Percentiles rank a stretch among this genome's conserved stretches.
phyloP scores from a whole-genome alignment of 2,888 invertebrate genomes.

The Dorcus parallelipipedus region DNA sequence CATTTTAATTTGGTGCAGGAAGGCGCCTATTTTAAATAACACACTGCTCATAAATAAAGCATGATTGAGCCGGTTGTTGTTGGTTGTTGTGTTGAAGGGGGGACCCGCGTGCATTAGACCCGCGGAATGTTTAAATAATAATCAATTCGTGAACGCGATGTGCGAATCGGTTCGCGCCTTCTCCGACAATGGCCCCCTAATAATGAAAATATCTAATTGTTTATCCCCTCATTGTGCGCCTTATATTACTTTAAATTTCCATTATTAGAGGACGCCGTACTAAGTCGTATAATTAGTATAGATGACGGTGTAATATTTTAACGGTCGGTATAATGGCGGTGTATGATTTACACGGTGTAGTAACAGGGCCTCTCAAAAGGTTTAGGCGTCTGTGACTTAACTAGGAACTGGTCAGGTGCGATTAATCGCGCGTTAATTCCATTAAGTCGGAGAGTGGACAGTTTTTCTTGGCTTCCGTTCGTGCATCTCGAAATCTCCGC shows the following conservation, averaged over 20 bases:
- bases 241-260: slow-evolving; percentile 11
- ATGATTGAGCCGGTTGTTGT: no score
- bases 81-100: no score
- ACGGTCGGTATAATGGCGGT: slow-evolving; percentile 11
- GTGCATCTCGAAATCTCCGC: slow-evolving; percentile 7
- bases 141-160: no score
- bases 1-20: no score
- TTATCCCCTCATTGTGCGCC: slow-evolving; percentile 7
- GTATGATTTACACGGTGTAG: slow-evolving; percentile 10
- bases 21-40: no score
- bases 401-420: slow-evolving; percentile 14
- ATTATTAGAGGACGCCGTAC: slow-evolving; percentile 12
- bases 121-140: no score
- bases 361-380: slow-evolving; percentile 7
- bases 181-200: not conserved
- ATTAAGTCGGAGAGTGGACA: slow-evolving; percentile 11
- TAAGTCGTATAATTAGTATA: slow-evolving; percentile 14
- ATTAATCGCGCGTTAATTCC: slow-evolving; percentile 13
- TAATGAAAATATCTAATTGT: slow-evolving; percentile 12
- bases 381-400: slow-evolving; percentile 12
- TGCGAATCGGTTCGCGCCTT: not conserved
- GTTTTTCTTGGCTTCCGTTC: slow-evolving; percentile 11
- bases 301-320: slow-evolving; percentile 17
- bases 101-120: no score
- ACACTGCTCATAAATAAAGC: no score